Evolutionary conservation across 2,797 vertebrate species (phyloP).

Genomic region (Danio albolineatus): DNA sequence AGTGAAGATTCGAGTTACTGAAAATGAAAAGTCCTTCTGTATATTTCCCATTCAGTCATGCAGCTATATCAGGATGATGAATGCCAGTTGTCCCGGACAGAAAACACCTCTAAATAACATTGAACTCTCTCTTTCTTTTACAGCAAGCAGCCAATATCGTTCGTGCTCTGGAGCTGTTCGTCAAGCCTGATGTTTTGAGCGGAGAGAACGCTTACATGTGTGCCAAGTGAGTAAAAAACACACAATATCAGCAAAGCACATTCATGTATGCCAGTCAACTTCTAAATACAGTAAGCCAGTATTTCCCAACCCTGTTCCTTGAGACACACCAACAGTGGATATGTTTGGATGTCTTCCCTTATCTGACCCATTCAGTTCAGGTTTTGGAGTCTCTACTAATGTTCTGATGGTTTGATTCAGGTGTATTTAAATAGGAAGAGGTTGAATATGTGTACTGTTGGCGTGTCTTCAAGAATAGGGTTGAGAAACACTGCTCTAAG

Average conservation of each 20-base stretch:
- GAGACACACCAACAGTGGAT: too few species aligned
- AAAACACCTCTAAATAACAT: neutral
- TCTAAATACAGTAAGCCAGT: neutral
- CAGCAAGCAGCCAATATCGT: constrained; percentile 91
- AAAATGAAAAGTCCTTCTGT: too few species aligned
- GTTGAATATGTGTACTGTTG: too few species aligned
- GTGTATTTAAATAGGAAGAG: too few species aligned
- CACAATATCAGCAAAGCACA: neutral
- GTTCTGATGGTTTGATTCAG: too few species aligned
- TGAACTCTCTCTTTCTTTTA: constrained; percentile 50
- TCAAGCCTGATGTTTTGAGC: constrained; percentile 89
- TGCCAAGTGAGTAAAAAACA: constrained; percentile 81
- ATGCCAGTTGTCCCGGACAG: neutral
- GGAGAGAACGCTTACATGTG: constrained; percentile 99
- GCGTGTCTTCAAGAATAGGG: too few species aligned
- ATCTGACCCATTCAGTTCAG: too few species aligned
- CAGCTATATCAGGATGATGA: neutral
- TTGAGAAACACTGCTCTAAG: too few species aligned
- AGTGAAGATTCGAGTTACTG: too few species aligned
- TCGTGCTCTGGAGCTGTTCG: constrained; percentile 91
- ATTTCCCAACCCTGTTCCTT: too few species aligned
- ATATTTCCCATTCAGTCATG: neutral
- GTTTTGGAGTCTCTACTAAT: too few species aligned
- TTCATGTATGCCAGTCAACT: neutral
- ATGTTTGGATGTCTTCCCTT: too few species aligned